Conservation (phyloP, 2,888 invertebrate genomes). For the Bellardia pandia region DNA sequence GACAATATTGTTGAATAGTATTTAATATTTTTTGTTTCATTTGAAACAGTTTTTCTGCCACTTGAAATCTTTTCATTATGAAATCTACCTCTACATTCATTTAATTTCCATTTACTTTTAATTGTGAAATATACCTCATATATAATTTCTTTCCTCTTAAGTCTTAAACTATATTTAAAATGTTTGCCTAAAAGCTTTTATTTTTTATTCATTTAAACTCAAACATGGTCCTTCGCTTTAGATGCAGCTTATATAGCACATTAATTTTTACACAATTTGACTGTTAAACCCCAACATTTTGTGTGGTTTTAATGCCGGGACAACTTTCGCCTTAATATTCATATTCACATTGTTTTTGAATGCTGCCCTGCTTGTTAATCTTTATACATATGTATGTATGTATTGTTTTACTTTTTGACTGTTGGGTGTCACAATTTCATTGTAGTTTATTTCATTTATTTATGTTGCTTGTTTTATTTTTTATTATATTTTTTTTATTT, state of each 20-base stretch:
- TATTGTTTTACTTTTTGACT: background rate
- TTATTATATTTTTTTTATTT: background rate
- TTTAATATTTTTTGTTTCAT: no score
- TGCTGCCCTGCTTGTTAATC: background rate
- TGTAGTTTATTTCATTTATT: background rate
- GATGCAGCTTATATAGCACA: background rate
- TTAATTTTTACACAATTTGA: background rate
- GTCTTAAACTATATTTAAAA: background rate
- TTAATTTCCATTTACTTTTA: no score
- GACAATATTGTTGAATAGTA: no score
- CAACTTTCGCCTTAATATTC: slow-evolving; percentile 6
- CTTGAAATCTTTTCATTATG: no score
- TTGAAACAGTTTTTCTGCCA: no score
- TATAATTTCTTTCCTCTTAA: background rate
- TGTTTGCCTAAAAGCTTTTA: background rate
- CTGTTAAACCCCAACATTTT: background rate
- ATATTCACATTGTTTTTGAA: slow-evolving; percentile 8
- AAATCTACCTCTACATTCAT: no score
- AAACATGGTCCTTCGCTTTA: background rate
- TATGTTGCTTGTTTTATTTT: background rate
- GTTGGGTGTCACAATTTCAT: slow-evolving; percentile 14
- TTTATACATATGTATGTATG: no score
- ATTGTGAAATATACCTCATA: background rate
- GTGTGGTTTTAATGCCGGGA: background rate
- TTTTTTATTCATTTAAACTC: background rate